phyloP scores from a whole-genome alignment of 2,113 vertebrate species.

The Balaenoptera acutorostrata region DNA sequence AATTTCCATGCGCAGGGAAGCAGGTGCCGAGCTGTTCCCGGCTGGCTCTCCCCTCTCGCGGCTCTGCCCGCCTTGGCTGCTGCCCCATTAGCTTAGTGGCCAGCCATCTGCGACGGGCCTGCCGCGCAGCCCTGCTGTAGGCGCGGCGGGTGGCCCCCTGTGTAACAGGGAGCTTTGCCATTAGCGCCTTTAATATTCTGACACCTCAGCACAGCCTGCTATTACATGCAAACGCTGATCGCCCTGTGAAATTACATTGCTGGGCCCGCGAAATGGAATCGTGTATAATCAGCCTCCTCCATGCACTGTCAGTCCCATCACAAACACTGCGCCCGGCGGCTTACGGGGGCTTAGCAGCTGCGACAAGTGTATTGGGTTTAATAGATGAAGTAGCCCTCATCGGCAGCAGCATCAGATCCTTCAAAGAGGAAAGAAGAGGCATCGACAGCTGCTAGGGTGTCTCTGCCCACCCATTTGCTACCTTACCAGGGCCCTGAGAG shows the following conservation, averaged over 20 bases:
- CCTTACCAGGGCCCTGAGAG: not conserved
- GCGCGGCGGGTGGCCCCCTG: conserved; percentile 93
- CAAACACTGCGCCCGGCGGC: conserved; percentile 85
- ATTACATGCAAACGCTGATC: conserved; percentile 93
- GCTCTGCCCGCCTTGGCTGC: conserved; percentile 85
- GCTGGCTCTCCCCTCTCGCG: conserved; percentile 80
- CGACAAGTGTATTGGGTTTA: conserved; percentile 89
- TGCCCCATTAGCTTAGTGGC: conserved; percentile 99
- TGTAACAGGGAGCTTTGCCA: conserved; percentile 98
- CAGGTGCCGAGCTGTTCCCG: conserved; percentile 83
- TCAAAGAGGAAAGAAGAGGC: conserved; percentile 68
- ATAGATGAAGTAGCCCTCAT: conserved; percentile 88
- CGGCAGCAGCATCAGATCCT: conserved; percentile 79
- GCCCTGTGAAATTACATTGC: conserved; percentile 92
- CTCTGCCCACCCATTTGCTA: conserved; percentile 50
- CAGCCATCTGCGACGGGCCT: conserved; percentile 94
- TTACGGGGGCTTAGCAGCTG: conserved; percentile 87
- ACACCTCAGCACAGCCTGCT: conserved; percentile 92
- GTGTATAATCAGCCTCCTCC: conserved; percentile 92
- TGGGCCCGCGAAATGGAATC: conserved; percentile 87
- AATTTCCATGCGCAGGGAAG: conserved; percentile 84
- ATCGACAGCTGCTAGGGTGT: conserved; percentile 78
- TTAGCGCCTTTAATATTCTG: conserved; percentile 99
- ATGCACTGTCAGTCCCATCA: conserved; percentile 92
- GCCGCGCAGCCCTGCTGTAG: conserved; percentile 69